phyloP scores from a whole-genome alignment of 2,797 vertebrate genomes.

The Enteromius afrohamiltoni region DNA sequence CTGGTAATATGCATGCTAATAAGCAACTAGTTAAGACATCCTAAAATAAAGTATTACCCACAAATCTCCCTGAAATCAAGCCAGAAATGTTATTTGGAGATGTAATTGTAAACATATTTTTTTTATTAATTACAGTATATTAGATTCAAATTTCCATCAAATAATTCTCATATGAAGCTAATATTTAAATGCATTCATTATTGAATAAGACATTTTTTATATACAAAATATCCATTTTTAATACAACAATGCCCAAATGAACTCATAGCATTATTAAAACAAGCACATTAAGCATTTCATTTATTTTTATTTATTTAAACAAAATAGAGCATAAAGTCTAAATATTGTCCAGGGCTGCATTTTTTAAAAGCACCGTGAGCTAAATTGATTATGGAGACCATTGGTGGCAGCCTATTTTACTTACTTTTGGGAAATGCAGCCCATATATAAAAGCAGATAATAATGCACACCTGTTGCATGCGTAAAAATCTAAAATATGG shows the following conservation, averaged over 20 bases:
- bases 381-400: background rate
- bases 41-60: too few species aligned
- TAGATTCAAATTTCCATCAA: too few species aligned
- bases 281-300: background rate
- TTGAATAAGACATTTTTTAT: too few species aligned
- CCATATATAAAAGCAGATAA: background rate
- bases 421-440: background rate
- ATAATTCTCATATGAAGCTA: background rate
- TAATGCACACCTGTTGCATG: background rate
- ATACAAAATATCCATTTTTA: too few species aligned
- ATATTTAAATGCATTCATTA: background rate
- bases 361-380: background rate
- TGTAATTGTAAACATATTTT: background rate
- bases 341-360: background rate
- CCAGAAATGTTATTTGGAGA: background rate
- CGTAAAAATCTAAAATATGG: background rate
- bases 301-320: background rate
- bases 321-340: background rate
- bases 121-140: background rate
- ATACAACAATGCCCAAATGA: background rate
- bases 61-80: slow-evolving; percentile 30
- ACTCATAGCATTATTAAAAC: background rate
- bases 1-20: too few species aligned
- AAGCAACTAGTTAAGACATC: too few species aligned
- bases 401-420: background rate